phyloP scores from a whole-genome alignment of 2,797 vertebrate species.

The Pangasius mekongensis region DNA sequence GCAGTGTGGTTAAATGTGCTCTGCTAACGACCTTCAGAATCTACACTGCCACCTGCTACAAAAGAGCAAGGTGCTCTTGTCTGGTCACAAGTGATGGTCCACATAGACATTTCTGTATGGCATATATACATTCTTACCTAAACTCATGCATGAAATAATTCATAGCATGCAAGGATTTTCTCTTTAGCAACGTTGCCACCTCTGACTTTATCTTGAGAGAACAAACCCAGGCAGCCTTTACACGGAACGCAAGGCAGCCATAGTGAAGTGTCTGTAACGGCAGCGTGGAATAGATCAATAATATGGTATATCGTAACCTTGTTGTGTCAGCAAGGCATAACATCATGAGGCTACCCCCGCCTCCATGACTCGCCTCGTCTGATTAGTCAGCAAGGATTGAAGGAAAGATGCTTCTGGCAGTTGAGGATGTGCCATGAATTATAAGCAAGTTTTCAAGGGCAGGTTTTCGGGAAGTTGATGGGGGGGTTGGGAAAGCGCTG shows the following conservation, averaged over 20 bases:
- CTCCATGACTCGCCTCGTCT: no score
- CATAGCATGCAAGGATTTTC: not conserved
- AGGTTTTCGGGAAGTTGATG: not conserved
- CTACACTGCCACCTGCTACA: not conserved
- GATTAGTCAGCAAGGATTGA: conserved; percentile 14
- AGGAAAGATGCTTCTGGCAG: not conserved
- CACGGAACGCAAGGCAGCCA: not conserved
- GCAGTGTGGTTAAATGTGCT: conserved; percentile 1
- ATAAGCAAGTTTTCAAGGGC: conserved; percentile 6
- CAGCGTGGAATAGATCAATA: not conserved
- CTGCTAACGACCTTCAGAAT: conserved; percentile 29
- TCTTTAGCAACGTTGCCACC: not conserved
- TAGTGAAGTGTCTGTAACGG: not conserved
- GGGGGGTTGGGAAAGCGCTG: no score
- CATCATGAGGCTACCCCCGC: not conserved
- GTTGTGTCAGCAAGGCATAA: not conserved
- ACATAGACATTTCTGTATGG: not conserved
- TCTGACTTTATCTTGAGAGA: not conserved
- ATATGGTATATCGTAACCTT: no score
- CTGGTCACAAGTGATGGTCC: not conserved
- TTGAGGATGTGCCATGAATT: conserved; percentile 4
- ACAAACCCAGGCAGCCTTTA: not conserved
- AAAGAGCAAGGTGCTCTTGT: not conserved
- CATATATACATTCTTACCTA: not conserved
- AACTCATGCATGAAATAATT: not conserved